These are phyloP conservation scores for Pilophorus perplexus DNA, from an alignment of 2,888 invertebrate species.

Conservation along the genomic window DNA sequence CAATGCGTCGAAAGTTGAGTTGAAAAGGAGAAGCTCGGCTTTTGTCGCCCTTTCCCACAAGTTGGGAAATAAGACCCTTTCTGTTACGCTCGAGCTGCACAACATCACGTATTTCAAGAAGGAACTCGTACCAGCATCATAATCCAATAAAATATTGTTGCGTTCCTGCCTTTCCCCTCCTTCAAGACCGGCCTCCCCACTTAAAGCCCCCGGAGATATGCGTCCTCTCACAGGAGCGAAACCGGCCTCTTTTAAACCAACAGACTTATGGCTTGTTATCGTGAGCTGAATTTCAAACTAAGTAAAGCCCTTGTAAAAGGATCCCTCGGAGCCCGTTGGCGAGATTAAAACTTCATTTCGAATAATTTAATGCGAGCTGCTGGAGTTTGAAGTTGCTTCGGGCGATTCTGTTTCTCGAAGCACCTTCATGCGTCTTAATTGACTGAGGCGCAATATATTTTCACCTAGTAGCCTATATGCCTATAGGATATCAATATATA, in stretches of 20 bases:
- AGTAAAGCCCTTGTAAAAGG: slow-evolving; percentile 12
- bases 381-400: neutral
- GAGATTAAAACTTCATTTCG: slow-evolving; percentile 27
- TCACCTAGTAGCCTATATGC: too few relatives aligned
- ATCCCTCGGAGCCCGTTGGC: neutral
- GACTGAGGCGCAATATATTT: too few relatives aligned
- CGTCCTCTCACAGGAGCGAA: neutral
- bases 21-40: slow-evolving; percentile 9
- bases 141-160: slow-evolving; percentile 38
- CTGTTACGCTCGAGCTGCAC: neutral
- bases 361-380: slow-evolving; percentile 8
- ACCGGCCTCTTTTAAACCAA: slow-evolving; percentile 28
- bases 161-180: slow-evolving; percentile 11
- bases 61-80: too few relatives aligned
- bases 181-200: too few relatives aligned
- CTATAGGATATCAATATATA: too few relatives aligned
- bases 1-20: slow-evolving; percentile 16
- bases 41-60: neutral
- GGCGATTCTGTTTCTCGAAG: too few relatives aligned
- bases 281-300: slow-evolving; percentile 19
- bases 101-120: slow-evolving; percentile 15
- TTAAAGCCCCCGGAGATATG: too few relatives aligned
- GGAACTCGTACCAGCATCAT: slow-evolving; percentile 36
- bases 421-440: too few relatives aligned
- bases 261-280: slow-evolving; percentile 22